Evolutionary conservation across 2,113 vertebrate species (phyloP).

Genomic region (Aythya baeri): DNA sequence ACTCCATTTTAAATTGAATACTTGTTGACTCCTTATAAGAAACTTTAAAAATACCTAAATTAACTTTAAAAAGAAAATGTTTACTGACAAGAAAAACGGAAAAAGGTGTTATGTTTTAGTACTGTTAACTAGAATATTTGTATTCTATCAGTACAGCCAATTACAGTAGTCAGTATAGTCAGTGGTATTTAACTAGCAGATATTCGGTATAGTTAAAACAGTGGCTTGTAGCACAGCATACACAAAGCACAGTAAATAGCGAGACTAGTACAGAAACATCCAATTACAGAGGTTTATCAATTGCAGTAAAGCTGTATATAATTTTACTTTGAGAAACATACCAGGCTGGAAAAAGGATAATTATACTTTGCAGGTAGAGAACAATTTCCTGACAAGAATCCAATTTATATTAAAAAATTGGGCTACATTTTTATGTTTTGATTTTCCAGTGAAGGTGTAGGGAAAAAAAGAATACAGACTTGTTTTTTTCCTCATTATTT

Average conservation of each 20-base stretch:
- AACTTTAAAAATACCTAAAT: neutral
- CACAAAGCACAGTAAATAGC: neutral
- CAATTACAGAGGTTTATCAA: constrained; percentile 3
- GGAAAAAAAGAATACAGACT: neutral
- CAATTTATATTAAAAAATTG: neutral
- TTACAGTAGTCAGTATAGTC: neutral
- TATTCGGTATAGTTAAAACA: neutral
- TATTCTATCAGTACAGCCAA: neutral
- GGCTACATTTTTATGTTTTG: neutral
- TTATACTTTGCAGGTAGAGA: neutral
- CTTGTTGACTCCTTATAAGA: neutral
- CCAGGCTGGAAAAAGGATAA: neutral
- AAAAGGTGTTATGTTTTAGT: neutral
- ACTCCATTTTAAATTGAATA: neutral
- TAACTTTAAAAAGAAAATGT: neutral
- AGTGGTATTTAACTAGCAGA: neutral
- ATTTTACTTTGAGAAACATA: neutral
- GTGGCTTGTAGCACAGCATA: constrained; percentile 17
- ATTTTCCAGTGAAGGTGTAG: constrained; percentile 16
- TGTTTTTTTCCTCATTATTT: constrained; percentile 35
- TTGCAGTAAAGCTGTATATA: neutral
- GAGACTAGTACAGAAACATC: neutral
- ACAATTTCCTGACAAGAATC: neutral
- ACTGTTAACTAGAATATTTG: neutral
- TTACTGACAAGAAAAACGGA: neutral